phyloP scores from a whole-genome alignment of 2,797 vertebrate genomes.

The Mormyrops attenuatus region DNA sequence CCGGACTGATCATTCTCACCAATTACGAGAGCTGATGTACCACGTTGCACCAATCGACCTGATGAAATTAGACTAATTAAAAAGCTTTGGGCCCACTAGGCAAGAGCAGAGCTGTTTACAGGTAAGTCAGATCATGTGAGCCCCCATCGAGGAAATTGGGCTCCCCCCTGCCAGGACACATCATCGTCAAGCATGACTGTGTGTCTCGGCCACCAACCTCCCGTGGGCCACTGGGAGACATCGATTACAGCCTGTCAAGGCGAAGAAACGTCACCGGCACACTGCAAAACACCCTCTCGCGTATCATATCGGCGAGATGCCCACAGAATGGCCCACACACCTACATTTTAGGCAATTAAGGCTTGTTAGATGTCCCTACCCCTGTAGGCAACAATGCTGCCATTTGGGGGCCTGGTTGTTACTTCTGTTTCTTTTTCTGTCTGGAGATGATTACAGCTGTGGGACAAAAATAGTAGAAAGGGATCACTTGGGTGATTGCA shows the following conservation, averaged over 20 bases:
- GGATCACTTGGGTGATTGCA: background rate
- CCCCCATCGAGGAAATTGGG: background rate
- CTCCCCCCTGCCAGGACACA: background rate
- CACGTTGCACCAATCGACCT: background rate
- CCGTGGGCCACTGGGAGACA: background rate
- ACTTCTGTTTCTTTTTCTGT: background rate
- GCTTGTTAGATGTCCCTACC: background rate
- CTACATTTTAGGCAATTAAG: background rate
- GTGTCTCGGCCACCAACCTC: background rate
- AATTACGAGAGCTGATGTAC: background rate
- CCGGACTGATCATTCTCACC: background rate
- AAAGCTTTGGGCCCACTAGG: background rate
- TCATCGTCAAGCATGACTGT: background rate
- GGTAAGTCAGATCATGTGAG: background rate
- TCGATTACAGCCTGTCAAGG: constrained; percentile 6
- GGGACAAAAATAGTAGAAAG: background rate
- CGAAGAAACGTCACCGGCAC: background rate
- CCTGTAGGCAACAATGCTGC: background rate
- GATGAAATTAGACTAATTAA: constrained; percentile 13
- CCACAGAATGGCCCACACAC: background rate
- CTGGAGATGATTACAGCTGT: background rate
- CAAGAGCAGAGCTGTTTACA: background rate
- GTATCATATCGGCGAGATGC: background rate
- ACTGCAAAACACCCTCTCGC: background rate
- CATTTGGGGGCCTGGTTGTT: background rate